Base-by-base conservation (phyloP, 1,140 invertebrate species). In the Drosophila ironensis region DNA sequence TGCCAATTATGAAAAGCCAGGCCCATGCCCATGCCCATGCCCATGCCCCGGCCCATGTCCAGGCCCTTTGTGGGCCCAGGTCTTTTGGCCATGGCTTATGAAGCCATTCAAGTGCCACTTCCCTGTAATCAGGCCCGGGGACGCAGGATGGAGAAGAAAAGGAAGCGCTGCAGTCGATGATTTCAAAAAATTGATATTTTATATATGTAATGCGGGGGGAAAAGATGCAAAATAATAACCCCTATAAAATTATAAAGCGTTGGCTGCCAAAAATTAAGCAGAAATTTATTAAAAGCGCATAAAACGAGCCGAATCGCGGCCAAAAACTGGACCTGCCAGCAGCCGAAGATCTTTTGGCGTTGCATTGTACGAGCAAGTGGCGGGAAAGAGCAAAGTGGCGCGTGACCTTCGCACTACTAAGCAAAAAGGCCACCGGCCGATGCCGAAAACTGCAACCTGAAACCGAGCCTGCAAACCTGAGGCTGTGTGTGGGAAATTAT, bases 321-420 rank as follows among this genome's bases (percentile, higher is more conserved):
- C 42, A 16, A 17, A 72, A 82, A 84, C 78, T 82, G 77, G 78
- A 84, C 66, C 24, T 69, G 20, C 19, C 4, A 40, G 68, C 57
- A 69, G 73, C 61, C 68, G 74, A 24, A 24, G 41, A 38, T 11
- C 14, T 12, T 35, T 35, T 35, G 30, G 28, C 28, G 59, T 28
- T 53, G 42, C 28, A 61, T 46, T 38, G 46, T 51, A n/a, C n/a
- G n/a, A n/a, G n/a, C n/a, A 20, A 53, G 20, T 61, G n/a, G 68
- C 48, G 71, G 38, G 57, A 78, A 72, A 86, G 72, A 82, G 80
- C 74, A 75, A 75, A 80, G 82, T 59, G 73, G 74, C 59, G 80
- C 54, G 71, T 66, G 87, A 88, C 87, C 87, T 88, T 88, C 87
- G 78, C 77, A 88, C 77, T 84, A 82, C 66, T 68, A 53, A 63